Evolutionary conservation across 2,888 invertebrate genomes (phyloP), one percentile per base, ranked within the genome.

Genomic region (Ophonus ardosiacus): DNA sequence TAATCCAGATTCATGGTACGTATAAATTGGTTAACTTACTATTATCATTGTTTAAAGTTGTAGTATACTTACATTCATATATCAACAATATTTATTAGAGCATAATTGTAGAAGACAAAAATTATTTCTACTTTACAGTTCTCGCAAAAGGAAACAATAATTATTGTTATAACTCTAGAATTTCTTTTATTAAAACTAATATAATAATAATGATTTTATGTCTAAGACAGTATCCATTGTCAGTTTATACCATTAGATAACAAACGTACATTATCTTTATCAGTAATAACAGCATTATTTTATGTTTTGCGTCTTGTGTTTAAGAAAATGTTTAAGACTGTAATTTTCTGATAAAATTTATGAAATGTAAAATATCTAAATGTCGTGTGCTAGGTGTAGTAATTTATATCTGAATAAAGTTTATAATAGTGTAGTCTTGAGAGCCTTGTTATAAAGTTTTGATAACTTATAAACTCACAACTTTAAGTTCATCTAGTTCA

Each of bases 381-480:
- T 71, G 17, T 71, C 40, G 43, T 18, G 43, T 43, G 40, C 18
- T n/a, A 68, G 13, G 43, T 43, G 71, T 74, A 43, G 43, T 74
- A 74, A 74, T 43, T 40, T 74, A 40, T 43, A 74, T 74, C 57
- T 57, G 78, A 57, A 57, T 57, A 78, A 78, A 78, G 40, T 78
- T 78, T 78, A 57, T 78, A 78, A 78, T 57, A 78, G 57, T 31
- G 57, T 24, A 24, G 21, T 43, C 71, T 74, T 18, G 43, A 74
- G 43, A 21, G 43, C 15, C 56, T 57, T 78, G 31, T 78, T 78
- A 78, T 78, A 57, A 78, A 78, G 56, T 78, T 78, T 78, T 78
- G 78, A 74, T 78, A 78, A 78, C 13, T 71, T 71, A 40, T 24
- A 78, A 78, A 51, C 76, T 43, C 18, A n/a, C n/a, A 76, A 76